Conservation (phyloP, 2,797 vertebrate species). For the Atherinosoma microstoma region DNA sequence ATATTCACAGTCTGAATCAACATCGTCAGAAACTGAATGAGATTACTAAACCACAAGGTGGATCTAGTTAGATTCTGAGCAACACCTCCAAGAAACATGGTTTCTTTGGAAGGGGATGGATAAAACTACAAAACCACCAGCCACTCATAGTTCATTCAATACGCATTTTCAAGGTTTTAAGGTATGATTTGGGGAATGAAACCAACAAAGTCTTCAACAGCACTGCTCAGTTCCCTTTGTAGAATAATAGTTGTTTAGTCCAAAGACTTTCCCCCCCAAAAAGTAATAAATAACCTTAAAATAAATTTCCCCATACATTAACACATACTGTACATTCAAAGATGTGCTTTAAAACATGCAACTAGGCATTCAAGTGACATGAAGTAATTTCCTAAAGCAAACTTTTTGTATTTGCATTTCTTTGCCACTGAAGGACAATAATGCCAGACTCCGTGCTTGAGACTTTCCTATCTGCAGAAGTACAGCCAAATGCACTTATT, state of each 20-base stretch:
- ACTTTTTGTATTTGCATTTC: slow-evolving; percentile 32
- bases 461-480: slow-evolving; percentile 28
- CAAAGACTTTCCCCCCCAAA: neutral
- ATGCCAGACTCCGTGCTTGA: slow-evolving; percentile 29
- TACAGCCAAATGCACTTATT: slow-evolving; percentile 33
- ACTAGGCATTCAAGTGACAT: slow-evolving; percentile 16
- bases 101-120: slow-evolving; percentile 2
- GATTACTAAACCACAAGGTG: slow-evolving; percentile 13
- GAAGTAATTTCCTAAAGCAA: slow-evolving; percentile 25
- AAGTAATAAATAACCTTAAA: neutral
- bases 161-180: neutral
- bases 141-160: slow-evolving; percentile 1
- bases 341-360: slow-evolving; percentile 9
- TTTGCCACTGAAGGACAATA: slow-evolving; percentile 31
- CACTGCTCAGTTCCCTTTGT: neutral
- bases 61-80: neutral
- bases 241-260: too few species aligned
- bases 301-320: neutral
- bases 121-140: neutral
- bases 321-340: slow-evolving; percentile 7
- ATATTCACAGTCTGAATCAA: slow-evolving; percentile 18
- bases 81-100: neutral
- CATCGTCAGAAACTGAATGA: slow-evolving; percentile 5
- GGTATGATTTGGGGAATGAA: neutral
- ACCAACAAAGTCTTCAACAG: neutral